Conservation (phyloP, 1,140 invertebrate genomes). For the Agrypnia vestita region DNA sequence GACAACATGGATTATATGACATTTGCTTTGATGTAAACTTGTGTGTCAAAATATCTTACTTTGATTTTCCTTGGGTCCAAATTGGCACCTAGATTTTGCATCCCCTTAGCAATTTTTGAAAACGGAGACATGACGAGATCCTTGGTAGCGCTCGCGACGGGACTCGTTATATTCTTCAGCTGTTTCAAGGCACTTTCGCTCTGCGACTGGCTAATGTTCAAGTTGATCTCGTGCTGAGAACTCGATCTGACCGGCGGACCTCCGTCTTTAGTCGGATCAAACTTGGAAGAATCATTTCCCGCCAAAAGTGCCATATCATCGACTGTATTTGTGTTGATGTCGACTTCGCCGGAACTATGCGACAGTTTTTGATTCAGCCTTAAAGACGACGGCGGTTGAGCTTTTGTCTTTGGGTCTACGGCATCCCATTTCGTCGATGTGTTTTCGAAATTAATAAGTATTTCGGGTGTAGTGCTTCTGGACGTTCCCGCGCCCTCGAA, state of each 20-base stretch:
- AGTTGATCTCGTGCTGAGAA: constrained; percentile 77
- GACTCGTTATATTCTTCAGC: constrained; percentile 78
- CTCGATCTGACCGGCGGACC: constrained; percentile 73
- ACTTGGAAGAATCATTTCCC: constrained; percentile 24
- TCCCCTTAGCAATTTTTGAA: constrained; percentile 87
- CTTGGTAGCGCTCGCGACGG: constrained; percentile 77
- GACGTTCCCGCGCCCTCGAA: constrained; percentile 62
- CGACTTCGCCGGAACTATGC: constrained; percentile 81
- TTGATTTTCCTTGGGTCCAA: constrained; percentile 86
- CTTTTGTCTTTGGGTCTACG: constrained; percentile 62
- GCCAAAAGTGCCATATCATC: constrained; percentile 61
- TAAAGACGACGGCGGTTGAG: constrained; percentile 71
- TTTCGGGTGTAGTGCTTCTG: constrained; percentile 78
- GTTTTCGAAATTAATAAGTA: constrained; percentile 70
- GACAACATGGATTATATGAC: too few relatives aligned
- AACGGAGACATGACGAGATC: constrained; percentile 84
- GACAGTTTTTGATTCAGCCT: constrained; percentile 77
- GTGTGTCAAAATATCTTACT: constrained; percentile 63
- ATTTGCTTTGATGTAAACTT: too few relatives aligned
- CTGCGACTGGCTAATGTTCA: constrained; percentile 84
- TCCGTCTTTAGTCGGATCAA: constrained; percentile 34
- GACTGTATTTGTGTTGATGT: constrained; percentile 62
- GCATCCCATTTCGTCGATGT: constrained; percentile 56
- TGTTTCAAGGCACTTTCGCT: constrained; percentile 85
- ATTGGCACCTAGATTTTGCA: constrained; percentile 88